Base-by-base conservation (phyloP, 2,113 vertebrate genomes). In the Coreoperca whiteheadi region DNA sequence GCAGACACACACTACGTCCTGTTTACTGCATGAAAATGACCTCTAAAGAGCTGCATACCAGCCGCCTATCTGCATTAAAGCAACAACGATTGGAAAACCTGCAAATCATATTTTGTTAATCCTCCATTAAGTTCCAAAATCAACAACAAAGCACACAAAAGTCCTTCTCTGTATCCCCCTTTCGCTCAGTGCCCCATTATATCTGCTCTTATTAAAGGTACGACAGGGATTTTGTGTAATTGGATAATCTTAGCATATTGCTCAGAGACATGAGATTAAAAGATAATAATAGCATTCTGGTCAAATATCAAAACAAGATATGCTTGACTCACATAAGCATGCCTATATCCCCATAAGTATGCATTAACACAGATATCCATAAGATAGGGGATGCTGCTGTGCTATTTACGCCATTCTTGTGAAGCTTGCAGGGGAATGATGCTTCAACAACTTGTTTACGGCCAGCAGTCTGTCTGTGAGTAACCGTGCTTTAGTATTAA, bases 351-450 rank as follows among this genome's bases (percentile, higher is more conserved):
- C 54, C 77, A 89, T 91, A 91, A 93, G 87, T 84, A 86, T 82
- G 87, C 81, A 93, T 93, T 94, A 90, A 86, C 90, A 94, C 86
- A 90, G 76, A 93, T 88, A 91, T 81, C 39, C 70, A 71, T 84
- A 73, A 78, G 56, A 83, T 66, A 65, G 21, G 21, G 77, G 71
- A 23, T 69, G 78, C 18, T 66, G 61, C 59, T 23, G 0, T 71
- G 53, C 61, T 83, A 70, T 77, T 54, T 79, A 75, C 23, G 37
- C 72, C 82, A 82, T 82, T 87, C 68, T 79, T 82, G 48, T 76
- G 72, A 84, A 48, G 78, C 82, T 79, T 78, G 43, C 64, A 75
- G 77, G 46, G 32, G 51, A 78, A 59, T 60, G 39, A 77, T 37
- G 75, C 63, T 53, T 68, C 43, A 63, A 65, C 71, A 60, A 64